Conservation (phyloP, 2,888 invertebrate genomes). For the Eumerus sabulonum region DNA sequence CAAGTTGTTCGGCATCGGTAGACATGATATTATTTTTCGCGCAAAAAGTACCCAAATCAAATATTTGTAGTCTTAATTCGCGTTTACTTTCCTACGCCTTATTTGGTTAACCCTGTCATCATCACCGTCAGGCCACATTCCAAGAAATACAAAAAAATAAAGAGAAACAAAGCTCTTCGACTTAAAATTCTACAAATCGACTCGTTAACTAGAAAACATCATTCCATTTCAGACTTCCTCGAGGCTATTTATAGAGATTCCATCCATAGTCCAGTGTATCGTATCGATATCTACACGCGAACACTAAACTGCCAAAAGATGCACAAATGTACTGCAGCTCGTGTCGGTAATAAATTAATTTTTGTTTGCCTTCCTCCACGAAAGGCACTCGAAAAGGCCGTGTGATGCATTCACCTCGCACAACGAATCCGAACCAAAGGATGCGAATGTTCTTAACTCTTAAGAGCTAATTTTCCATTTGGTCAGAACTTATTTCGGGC, state of each 20-base stretch:
- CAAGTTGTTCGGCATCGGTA: too few relatives aligned
- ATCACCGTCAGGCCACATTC: too few relatives aligned
- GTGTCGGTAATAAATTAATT: constrained; percentile 10
- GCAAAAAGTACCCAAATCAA: too few relatives aligned
- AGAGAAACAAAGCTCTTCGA: too few relatives aligned
- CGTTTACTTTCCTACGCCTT: too few relatives aligned
- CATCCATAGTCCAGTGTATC: constrained; percentile 35
- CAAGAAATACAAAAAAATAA: constrained; percentile 21
- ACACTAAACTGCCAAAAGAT: constrained; percentile 8
- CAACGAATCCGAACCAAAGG: constrained; percentile 2
- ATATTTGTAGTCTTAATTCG: too few relatives aligned
- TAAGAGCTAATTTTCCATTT: constrained; percentile 6
- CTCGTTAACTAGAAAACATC: constrained; percentile 26
- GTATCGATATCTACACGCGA: neutral
- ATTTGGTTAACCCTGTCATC: too few relatives aligned
- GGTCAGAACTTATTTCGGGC: constrained; percentile 54
- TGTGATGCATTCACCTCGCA: too few relatives aligned
- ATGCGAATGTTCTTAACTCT: neutral
- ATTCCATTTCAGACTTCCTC: constrained; percentile 36
- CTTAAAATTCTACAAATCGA: constrained; percentile 33
- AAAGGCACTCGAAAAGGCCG: too few relatives aligned
- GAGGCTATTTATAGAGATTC: constrained; percentile 61
- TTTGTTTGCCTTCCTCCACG: constrained; percentile 38
- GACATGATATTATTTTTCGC: too few relatives aligned
- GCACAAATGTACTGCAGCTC: neutral